A percentile compares a stretch with the other conserved stretches of the same genome.
phyloP scores from a whole-genome alignment of 2,888 invertebrate species.

The Parnassius glacialis region DNA sequence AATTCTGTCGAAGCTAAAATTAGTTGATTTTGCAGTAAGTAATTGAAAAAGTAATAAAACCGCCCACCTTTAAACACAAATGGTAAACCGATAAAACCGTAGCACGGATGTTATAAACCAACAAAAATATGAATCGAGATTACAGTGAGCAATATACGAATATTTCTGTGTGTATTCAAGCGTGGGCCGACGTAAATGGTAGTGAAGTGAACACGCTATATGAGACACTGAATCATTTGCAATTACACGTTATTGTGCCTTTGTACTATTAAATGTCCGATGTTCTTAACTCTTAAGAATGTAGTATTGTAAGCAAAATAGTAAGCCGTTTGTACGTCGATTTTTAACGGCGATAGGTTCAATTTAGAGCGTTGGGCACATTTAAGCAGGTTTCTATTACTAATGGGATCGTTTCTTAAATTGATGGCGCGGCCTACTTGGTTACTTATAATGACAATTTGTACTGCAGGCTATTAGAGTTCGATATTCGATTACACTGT shows the following conservation, averaged over 20 bases:
- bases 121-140: constrained; percentile 70
- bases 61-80: constrained; percentile 43
- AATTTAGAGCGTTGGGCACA: constrained; percentile 32
- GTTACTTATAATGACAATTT: constrained; percentile 22
- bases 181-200: constrained; percentile 73
- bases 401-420: constrained; percentile 35
- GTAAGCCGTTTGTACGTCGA: constrained; percentile 65
- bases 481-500: constrained; percentile 20
- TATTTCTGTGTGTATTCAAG: constrained; percentile 38
- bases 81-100: constrained; percentile 54
- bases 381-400: constrained; percentile 18
- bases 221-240: constrained; percentile 77
- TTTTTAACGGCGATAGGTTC: constrained; percentile 45
- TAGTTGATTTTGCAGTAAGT: constrained; percentile 1
- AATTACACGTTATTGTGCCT: constrained; percentile 79
- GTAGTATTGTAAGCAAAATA: constrained; percentile 76
- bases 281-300: constrained; percentile 53
- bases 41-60: constrained; percentile 34
- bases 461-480: constrained; percentile 15
- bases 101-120: constrained; percentile 55
- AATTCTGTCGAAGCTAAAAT: too few relatives aligned
- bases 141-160: constrained; percentile 47
- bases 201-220: constrained; percentile 60
- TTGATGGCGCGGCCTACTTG: constrained; percentile 13
- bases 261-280: constrained; percentile 71